Conservation (phyloP, 1,140 invertebrate species). For the Pteromalus puparum region DNA sequence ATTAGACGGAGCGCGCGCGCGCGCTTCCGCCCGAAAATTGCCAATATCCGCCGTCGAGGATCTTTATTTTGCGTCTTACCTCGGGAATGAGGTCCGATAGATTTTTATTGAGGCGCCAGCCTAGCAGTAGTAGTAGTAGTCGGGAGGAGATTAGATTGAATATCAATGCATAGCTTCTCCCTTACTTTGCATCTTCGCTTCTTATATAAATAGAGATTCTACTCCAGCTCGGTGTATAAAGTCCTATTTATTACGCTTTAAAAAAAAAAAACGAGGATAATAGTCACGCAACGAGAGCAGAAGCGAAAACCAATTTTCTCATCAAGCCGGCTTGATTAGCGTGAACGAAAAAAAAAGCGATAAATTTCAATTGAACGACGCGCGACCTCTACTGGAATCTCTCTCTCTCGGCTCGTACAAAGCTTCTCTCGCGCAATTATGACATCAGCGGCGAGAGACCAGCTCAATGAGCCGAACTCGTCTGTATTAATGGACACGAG, state of each 20-base stretch:
- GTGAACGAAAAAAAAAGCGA: constrained; percentile 24
- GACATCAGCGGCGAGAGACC: neutral
- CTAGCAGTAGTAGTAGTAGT: neutral
- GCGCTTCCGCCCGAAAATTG: constrained; percentile 66
- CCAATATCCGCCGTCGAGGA: constrained; percentile 65
- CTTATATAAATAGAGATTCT: too few relatives aligned
- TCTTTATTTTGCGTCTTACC: constrained; percentile 63
- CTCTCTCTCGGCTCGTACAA: neutral
- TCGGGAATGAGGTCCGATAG: constrained; percentile 47
- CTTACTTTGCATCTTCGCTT: neutral
- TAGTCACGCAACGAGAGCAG: neutral
- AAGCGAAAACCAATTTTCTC: neutral
- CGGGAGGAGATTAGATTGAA: constrained; percentile 47
- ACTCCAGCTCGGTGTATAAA: too few relatives aligned
- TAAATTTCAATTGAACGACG: constrained; percentile 40
- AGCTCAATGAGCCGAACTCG: constrained; percentile 31
- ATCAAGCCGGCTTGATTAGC: neutral
- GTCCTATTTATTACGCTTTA: too few relatives aligned
- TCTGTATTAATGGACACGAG: constrained; percentile 29
- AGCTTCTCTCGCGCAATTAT: constrained; percentile 30
- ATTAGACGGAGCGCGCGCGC: constrained; percentile 59
- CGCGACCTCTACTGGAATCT: neutral
- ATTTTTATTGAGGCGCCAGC: constrained; percentile 46
- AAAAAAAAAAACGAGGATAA: too few relatives aligned
- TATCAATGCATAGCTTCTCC: constrained; percentile 22